Evolutionary conservation across 2,888 invertebrate genomes (phyloP).

Genomic region (Oxycera nigricornis): DNA sequence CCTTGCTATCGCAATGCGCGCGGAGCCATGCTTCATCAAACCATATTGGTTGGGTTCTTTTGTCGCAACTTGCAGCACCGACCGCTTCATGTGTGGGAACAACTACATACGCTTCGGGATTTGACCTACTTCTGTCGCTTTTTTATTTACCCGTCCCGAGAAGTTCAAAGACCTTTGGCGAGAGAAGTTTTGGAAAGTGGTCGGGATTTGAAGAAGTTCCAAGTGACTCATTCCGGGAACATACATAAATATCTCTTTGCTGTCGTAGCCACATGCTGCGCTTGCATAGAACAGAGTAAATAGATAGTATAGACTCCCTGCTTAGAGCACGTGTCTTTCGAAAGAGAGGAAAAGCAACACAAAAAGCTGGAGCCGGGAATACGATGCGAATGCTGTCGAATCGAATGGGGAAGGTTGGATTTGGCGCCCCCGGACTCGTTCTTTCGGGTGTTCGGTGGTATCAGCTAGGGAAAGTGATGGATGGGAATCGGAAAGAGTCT

Average conservation of each 20-base stretch:
- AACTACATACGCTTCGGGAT: constrained; percentile 10
- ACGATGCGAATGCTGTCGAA: constrained; percentile 7
- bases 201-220: constrained; percentile 16
- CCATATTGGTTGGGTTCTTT: too few species aligned
- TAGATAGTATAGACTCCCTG: constrained; percentile 23
- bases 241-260: not conserved
- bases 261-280: not conserved
- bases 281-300: not conserved
- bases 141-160: constrained; percentile 17
- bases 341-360: not conserved
- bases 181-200: constrained; percentile 21
- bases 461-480: not conserved
- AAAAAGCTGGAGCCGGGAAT: constrained; percentile 12
- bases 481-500: not conserved
- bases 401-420: not conserved
- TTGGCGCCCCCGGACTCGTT: not conserved
- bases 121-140: constrained; percentile 36
- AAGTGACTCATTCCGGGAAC: constrained; percentile 14
- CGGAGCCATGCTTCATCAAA: too few species aligned
- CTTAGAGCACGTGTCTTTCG: constrained; percentile 3
- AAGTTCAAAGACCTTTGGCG: constrained; percentile 30
- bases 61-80: too few species aligned
- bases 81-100: not conserved
- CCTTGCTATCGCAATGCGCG: not conserved
- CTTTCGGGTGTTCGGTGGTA: constrained; percentile 48